A percentile compares a stretch with the other conserved stretches of the same genome.
These are phyloP conservation scores for Drosophila bocqueti DNA, from an alignment of 1,140 invertebrate species.

Conservation along the genomic window DNA sequence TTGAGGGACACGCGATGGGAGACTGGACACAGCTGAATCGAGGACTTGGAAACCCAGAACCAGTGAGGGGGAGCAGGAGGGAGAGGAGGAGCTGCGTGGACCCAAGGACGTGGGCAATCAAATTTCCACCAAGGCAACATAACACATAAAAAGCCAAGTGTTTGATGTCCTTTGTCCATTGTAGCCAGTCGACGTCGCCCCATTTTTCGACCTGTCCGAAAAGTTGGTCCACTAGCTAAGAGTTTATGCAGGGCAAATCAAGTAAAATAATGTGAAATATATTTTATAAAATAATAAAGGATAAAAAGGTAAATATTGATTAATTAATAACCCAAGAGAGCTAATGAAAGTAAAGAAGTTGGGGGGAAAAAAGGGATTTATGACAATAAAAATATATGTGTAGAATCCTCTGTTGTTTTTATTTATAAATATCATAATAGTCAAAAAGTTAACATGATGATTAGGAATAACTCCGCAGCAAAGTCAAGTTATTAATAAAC, in stretches of 20 bases:
- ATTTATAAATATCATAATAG: not conserved
- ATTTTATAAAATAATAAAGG: not conserved
- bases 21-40: not conserved
- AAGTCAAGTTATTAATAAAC: not conserved
- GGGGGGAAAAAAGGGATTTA: too few species aligned
- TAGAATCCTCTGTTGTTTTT: too few species aligned
- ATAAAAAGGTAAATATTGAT: not conserved
- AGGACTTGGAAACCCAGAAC: conserved; percentile 1
- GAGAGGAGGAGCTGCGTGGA: not conserved
- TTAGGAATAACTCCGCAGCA: too few species aligned
- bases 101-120: conserved; percentile 45
- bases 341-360: not conserved
- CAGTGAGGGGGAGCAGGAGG: not conserved
- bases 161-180: conserved; percentile 58
- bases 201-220: conserved; percentile 18
- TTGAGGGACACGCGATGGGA: conserved; percentile 13
- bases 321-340: not conserved
- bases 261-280: not conserved
- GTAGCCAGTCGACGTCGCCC: conserved; percentile 4
- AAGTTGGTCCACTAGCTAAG: not conserved
- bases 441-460: not conserved
- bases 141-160: conserved; percentile 54
- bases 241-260: conserved; percentile 13
- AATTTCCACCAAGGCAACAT: conserved; percentile 53
- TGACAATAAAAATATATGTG: too few species aligned